phyloP scores from a whole-genome alignment of 2,888 invertebrate species.

The Agonopterix arenella region DNA sequence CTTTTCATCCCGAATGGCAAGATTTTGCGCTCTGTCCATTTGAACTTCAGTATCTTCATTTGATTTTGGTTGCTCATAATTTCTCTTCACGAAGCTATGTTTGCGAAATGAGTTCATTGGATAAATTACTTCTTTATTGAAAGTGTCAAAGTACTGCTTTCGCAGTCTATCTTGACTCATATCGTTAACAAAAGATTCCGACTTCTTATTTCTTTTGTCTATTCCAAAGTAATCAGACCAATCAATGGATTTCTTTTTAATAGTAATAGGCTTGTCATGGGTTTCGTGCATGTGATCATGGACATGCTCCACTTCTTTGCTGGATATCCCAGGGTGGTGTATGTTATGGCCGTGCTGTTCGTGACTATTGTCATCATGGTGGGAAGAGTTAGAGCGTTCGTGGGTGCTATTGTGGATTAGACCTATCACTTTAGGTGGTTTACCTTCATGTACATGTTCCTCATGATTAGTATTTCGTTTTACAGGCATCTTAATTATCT shows the following conservation, averaged over 20 bases:
- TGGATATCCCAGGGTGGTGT: constrained; percentile 28
- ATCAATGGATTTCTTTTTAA: constrained; percentile 89
- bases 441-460: constrained; percentile 48
- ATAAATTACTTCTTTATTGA: constrained; percentile 62
- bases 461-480: constrained; percentile 68
- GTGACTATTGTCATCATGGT: constrained; percentile 25
- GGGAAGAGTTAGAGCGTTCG: constrained; percentile 18
- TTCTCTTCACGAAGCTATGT: constrained; percentile 56
- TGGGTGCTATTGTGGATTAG: constrained; percentile 42
- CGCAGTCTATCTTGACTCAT: constrained; percentile 60
- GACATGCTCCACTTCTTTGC: constrained; percentile 39
- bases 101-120: constrained; percentile 49
- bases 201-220: constrained; percentile 85
- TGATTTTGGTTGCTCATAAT: constrained; percentile 44
- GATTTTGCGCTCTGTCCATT: constrained; percentile 33
- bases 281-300: constrained; percentile 22
- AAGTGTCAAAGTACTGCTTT: constrained; percentile 63
- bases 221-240: constrained; percentile 94
- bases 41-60: constrained; percentile 38
- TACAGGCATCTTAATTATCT: constrained; percentile 67
- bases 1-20: constrained; percentile 42
- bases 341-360: constrained; percentile 27
- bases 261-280: constrained; percentile 64
- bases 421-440: constrained; percentile 50
- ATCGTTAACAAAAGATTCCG: constrained; percentile 46